These are phyloP conservation scores for Phymanthus crucifer DNA, from an alignment of 92 coral and sea anemone species.

Conservation along the genomic window DNA sequence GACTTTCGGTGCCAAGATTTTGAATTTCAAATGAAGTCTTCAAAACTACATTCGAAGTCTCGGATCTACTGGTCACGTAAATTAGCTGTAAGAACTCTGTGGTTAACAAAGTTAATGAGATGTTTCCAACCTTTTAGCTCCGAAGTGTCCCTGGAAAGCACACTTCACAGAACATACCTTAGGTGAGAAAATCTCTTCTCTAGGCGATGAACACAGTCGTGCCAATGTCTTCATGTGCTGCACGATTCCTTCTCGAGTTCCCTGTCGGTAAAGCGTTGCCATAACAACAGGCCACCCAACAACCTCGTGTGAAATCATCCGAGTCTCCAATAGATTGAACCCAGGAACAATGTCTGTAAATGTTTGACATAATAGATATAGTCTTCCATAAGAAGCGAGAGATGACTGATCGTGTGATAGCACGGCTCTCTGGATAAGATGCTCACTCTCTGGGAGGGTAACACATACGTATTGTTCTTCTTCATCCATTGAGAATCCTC, in stretches of 20 bases:
- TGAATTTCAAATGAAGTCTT: too few species aligned
- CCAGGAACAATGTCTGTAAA: slow-evolving; percentile 82
- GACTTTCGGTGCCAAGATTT: too few species aligned
- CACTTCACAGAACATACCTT: slow-evolving; percentile 69
- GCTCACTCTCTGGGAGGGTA: slow-evolving; percentile 75
- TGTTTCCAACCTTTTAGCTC: too few species aligned
- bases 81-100: too few species aligned
- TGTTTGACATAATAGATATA: slow-evolving; percentile 89
- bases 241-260: slow-evolving; percentile 83
- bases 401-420: slow-evolving; percentile 60
- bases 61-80: too few species aligned
- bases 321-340: slow-evolving; percentile 84
- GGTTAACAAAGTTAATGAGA: not conserved
- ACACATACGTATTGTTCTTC: slow-evolving; percentile 67
- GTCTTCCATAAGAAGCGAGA: slow-evolving; percentile 69
- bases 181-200: slow-evolving; percentile 86
- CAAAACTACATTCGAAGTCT: too few species aligned
- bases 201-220: slow-evolving; percentile 82
- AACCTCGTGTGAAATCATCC: slow-evolving; percentile 80
- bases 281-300: slow-evolving; percentile 94
- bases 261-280: slow-evolving; percentile 85
- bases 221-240: slow-evolving; percentile 93
- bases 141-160: too few species aligned
- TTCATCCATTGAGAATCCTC: slow-evolving; percentile 71
- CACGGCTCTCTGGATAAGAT: slow-evolving; percentile 62